These are phyloP conservation scores for Halisarca cf. caerulea DNA, from an alignment of 37 sponge, comb jelly and placozoan species.

Conservation along the genomic window DNA sequence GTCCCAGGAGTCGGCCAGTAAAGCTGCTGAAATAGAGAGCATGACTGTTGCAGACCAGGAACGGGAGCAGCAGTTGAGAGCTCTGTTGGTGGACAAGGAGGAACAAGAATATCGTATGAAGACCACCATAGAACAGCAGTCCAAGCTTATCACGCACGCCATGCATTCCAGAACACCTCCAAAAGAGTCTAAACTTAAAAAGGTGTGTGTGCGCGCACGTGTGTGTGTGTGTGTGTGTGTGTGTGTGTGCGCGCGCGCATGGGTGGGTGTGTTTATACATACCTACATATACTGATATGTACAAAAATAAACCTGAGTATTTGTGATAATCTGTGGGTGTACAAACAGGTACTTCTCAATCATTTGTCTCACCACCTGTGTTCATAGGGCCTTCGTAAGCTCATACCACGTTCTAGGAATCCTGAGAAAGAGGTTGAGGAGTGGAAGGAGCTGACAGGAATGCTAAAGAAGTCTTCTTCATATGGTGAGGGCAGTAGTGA, in stretches of 20 bases:
- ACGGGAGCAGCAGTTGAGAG: conserved; percentile 31
- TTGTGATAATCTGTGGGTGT: too few species aligned
- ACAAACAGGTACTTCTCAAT: too few species aligned
- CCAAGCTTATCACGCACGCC: conserved; percentile 8
- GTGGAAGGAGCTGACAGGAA: conserved; percentile 5
- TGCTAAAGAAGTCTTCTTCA: background rate
- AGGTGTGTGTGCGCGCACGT: conserved; percentile 29
- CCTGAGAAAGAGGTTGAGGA: conserved; percentile 23
- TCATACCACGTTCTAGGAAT: background rate
- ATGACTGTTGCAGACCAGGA: conserved; percentile 27
- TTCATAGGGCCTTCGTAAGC: background rate
- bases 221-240: conserved; percentile 29
- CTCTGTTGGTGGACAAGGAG: background rate
- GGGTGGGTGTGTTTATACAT: too few species aligned
- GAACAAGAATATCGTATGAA: conserved; percentile 13
- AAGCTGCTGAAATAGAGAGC: conserved; percentile 22
- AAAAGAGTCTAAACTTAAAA: background rate
- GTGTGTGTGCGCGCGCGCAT: background rate
- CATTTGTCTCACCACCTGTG: too few species aligned
- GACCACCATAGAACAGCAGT: conserved; percentile 29
- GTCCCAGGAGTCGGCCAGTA: conserved; percentile 22
- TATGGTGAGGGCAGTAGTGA: background rate
- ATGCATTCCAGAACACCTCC: background rate
- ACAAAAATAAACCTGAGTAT: too few species aligned
- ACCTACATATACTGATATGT: too few species aligned